A percentile compares a stretch with the other conserved stretches of the same genome.
Evolutionary conservation across 2,797 vertebrate species (phyloP).

Genomic region (Ctenochaetus hawaiiensis): DNA sequence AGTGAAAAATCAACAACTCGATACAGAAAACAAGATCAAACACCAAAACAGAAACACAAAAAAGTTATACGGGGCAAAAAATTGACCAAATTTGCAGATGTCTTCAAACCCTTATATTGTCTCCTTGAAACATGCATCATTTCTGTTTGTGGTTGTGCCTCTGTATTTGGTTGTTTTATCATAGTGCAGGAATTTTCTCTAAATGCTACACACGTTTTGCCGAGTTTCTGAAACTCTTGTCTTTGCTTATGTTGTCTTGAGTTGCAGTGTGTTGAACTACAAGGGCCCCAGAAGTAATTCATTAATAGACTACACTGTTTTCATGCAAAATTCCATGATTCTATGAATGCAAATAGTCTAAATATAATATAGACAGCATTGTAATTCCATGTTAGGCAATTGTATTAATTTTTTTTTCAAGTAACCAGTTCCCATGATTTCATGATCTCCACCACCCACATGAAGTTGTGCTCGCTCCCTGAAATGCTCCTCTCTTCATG

Average conservation of each 20-base stretch:
- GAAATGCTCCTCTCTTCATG: constrained; percentile 87
- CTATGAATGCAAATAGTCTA: constrained; percentile 25
- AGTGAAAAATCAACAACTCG: not conserved
- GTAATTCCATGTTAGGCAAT: constrained; percentile 44
- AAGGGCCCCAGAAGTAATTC: constrained; percentile 35
- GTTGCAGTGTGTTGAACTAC: constrained; percentile 24
- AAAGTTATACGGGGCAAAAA: not conserved
- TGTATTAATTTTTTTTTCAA: constrained; percentile 1
- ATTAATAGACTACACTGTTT: constrained; percentile 30
- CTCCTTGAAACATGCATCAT: not conserved
- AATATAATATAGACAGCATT: constrained; percentile 21
- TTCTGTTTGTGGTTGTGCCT: not conserved
- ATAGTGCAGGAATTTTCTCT: not conserved
- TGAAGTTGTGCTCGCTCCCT: constrained; percentile 54
- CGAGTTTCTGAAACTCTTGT: not conserved
- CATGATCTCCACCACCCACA: constrained; percentile 43
- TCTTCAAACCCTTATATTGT: no score
- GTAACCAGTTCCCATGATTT: constrained; percentile 49
- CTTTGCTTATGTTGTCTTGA: constrained; percentile 19
- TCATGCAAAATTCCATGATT: constrained; percentile 13
- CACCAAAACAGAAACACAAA: not conserved
- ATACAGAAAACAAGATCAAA: not conserved
- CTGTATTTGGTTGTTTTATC: constrained; percentile 2
- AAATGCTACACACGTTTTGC: constrained; percentile 2
- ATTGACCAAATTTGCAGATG: no score